These are phyloP conservation scores for Agelastica alni DNA, from an alignment of 2,888 invertebrate genomes.

Conservation along the genomic window DNA sequence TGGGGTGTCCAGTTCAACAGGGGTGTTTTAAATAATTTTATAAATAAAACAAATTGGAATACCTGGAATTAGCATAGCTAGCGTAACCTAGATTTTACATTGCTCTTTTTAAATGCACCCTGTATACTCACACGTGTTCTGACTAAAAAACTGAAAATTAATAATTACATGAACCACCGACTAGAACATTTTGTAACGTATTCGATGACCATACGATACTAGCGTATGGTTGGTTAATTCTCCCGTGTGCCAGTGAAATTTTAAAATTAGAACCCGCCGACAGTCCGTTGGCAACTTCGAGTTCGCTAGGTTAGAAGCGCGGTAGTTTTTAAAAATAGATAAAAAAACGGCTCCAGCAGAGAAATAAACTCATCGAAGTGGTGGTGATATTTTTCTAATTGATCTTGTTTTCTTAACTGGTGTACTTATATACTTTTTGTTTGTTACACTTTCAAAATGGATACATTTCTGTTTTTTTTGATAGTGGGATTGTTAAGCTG, in stretches of 20 bases:
- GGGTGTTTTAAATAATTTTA: no score
- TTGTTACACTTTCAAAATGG: constrained; percentile 18
- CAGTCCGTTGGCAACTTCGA: constrained; percentile 40
- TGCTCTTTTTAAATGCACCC: no score
- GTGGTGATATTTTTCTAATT: constrained; percentile 8
- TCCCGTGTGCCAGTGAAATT: constrained; percentile 39
- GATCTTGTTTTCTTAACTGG: constrained; percentile 23
- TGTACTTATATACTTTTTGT: constrained; percentile 10
- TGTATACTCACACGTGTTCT: background rate
- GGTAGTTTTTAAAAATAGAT: constrained; percentile 35
- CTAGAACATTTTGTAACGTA: constrained; percentile 28
- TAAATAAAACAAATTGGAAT: no score
- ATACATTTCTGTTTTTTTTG: constrained; percentile 22
- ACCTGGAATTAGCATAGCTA: no score
- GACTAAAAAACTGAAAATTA: constrained; percentile 11
- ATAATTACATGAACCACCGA: constrained; percentile 26
- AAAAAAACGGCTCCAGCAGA: constrained; percentile 23
- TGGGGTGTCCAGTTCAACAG: no score
- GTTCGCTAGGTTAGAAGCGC: constrained; percentile 35
- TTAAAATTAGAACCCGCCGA: constrained; percentile 39
- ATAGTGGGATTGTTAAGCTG: constrained; percentile 14
- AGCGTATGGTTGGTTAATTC: constrained; percentile 39
- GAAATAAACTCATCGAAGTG: constrained; percentile 10
- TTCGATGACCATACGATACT: constrained; percentile 37
- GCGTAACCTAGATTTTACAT: no score